A percentile compares a stretch with the other conserved stretches of the same genome.
These are phyloP conservation scores for Elachura formosa DNA, from an alignment of 2,113 vertebrate species.

Conservation along the genomic window DNA sequence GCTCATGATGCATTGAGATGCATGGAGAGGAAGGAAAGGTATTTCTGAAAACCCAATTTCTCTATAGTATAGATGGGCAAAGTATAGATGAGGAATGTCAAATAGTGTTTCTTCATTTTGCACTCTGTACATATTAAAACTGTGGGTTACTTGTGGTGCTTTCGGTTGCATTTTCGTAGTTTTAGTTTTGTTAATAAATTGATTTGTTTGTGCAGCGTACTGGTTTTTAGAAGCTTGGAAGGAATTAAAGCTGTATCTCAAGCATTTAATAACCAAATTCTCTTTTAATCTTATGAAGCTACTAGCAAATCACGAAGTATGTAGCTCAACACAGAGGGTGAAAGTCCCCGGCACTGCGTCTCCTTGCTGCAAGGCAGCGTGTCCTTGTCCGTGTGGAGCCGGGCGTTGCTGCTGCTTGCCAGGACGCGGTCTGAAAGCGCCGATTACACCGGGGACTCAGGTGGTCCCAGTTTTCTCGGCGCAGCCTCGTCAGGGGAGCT, in stretches of 20 bases:
- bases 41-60: not conserved
- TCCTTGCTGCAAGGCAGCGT: fast-evolving
- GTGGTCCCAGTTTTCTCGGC: fast-evolving
- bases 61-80: not conserved
- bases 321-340: fast-evolving
- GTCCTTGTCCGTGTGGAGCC: fast-evolving
- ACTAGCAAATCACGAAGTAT: not conserved
- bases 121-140: not conserved
- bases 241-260: not conserved
- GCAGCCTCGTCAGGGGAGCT: fast-evolving
- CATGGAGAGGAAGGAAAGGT: fast-evolving
- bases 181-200: not conserved
- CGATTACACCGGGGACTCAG: too few relatives aligned
- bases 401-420: not conserved
- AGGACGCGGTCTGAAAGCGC: fast-evolving
- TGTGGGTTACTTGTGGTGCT: not conserved
- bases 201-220: not conserved
- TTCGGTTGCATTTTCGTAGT: not conserved
- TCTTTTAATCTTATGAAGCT: not conserved
- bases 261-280: not conserved
- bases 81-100: not conserved
- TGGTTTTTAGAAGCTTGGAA: not conserved
- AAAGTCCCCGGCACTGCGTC: fast-evolving
- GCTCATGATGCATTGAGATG: not conserved
- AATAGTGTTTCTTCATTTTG: not conserved